Evolutionary conservation across 2,113 vertebrate genomes (phyloP), one percentile per base, ranked within the genome.

Genomic region (Pygathrix nemaeus): DNA sequence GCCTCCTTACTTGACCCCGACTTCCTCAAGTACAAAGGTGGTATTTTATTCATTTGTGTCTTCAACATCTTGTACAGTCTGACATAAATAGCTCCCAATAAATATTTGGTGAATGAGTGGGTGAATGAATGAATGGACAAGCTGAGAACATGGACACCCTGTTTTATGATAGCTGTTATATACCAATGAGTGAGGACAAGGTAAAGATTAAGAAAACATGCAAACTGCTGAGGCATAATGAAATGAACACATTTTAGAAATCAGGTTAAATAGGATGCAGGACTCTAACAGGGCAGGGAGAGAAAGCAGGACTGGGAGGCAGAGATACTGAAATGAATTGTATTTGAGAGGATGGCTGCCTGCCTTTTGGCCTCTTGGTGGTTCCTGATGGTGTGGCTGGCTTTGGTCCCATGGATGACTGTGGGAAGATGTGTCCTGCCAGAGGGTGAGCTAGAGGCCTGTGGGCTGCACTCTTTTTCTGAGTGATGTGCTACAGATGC

Each of bases 331-430:
- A 93, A 92, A 79, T 91, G 89, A 88, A 75, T 80, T 90, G 61
- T 45, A 83, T 81, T 38, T 35, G 40, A 93, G 73, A 93, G 55
- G 80, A 84, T 95, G 96, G 61, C 86, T 89, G 27, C 89, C 79
- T 97, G 93, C 83, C 93, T 96, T 92, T 98, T 94, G 97, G 92
- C 87, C 92, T 96, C 92, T 91, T 95, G 55, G 48, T 96, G 82
- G 38, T 72, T 95, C 84, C 97, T 84, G 90, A 96, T 92, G 68
- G 86, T 84, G 75, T 86, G 48, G 87, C 92, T 97, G 98, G 98
- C 95, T 96, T 87, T 81, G 64, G 90, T 95, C 92, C 96, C 87
- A 48, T 20, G 25, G 70, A 96, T 81, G 79, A 93, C 79, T 83
- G 50, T 66, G 94, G 95, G 82, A 95, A 95, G 89, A 55, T 93